Base-by-base conservation (phyloP, 2,888 invertebrate genomes). In the Drosophila putrida region DNA sequence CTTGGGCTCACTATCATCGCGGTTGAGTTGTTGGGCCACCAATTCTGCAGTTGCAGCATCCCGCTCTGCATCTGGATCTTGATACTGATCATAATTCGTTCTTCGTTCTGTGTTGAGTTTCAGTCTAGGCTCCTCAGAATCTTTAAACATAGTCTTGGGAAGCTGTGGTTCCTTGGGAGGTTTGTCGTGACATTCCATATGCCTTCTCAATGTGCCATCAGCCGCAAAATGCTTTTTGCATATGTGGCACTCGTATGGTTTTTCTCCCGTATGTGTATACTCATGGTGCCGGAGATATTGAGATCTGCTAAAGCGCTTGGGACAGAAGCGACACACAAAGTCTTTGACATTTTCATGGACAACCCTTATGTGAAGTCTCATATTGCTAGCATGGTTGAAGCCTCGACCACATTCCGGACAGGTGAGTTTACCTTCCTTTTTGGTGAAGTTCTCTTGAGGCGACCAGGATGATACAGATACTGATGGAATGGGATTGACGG, bases 181-280 rank as follows among this genome's bases (percentile, higher is more conserved):
- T 50, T 60, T 69, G 35, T 73, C 80, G 57, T 92, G 92, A 2
- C 88, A 87, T 57, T 90, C 87, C 86, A 90, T 88, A 41, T 92
- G 92, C 28, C 88, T 90, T 33, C 90, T 89, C 0, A 92, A 71
- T 3, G 92, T 90, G 9, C 90, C 86, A 33, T 80, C 85, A 60
- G 92, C 92, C 8, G 91, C 90, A 55, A 92, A 92, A 11, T 84
- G 79, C 61, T 90, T 91, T 15, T 86, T 88, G 47, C 92, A 92
- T 4, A 85, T 66, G 0, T 79, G 78, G 41, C 92, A 92, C 13
- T 76, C 88, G 55, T 91, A 91, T 0, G 92, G 92, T 27, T 90
- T 91, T 55, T 92, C 92, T 0, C 92, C 92, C 0, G 92, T 92
- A 50, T 92, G 92, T 0, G 90, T 92, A 81, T 91, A 91, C 73